These are phyloP conservation scores for Epicauta chinensis DNA, from an alignment of 1,140 invertebrate species.

Conservation along the genomic window DNA sequence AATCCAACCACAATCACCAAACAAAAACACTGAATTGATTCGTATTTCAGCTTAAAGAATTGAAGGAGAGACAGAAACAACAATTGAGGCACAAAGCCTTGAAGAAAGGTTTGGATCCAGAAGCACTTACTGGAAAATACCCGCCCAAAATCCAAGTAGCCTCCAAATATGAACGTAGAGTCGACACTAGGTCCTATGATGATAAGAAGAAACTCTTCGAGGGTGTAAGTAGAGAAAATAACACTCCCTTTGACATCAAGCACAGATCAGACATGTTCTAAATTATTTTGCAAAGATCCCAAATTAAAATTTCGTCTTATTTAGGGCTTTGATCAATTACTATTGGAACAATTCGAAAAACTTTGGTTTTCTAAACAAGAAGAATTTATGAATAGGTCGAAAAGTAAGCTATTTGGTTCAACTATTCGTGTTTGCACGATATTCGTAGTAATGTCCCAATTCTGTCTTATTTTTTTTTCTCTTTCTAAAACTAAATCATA, in stretches of 20 bases:
- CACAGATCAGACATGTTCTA: background rate
- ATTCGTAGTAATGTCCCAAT: conserved; percentile 9
- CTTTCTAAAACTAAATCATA: conserved; percentile 3
- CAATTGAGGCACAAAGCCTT: conserved; percentile 93
- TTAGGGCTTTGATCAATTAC: conserved; percentile 76
- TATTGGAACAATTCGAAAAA: conserved; percentile 74
- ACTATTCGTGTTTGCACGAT: background rate
- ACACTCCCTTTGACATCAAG: background rate
- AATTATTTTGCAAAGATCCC: background rate
- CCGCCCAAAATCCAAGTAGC: conserved; percentile 99
- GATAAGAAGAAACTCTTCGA: conserved; percentile 95
- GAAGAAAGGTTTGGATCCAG: conserved; percentile 93
- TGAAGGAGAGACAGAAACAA: conserved; percentile 96
- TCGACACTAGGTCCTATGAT: conserved; percentile 93
- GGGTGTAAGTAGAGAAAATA: conserved; percentile 69
- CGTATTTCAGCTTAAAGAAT: conserved; percentile 81
- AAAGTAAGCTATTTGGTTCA: conserved; percentile 57
- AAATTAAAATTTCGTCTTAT: conserved; percentile 18
- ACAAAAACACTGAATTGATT: background rate
- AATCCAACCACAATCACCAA: background rate
- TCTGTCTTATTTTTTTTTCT: too few relatives aligned
- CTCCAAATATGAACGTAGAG: conserved; percentile 98
- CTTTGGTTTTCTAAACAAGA: conserved; percentile 78
- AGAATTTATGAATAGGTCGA: conserved; percentile 78
- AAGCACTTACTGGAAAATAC: conserved; percentile 92